These are phyloP conservation scores for Hecatera dysodea DNA, from an alignment of 2,888 invertebrate species.

Conservation along the genomic window DNA sequence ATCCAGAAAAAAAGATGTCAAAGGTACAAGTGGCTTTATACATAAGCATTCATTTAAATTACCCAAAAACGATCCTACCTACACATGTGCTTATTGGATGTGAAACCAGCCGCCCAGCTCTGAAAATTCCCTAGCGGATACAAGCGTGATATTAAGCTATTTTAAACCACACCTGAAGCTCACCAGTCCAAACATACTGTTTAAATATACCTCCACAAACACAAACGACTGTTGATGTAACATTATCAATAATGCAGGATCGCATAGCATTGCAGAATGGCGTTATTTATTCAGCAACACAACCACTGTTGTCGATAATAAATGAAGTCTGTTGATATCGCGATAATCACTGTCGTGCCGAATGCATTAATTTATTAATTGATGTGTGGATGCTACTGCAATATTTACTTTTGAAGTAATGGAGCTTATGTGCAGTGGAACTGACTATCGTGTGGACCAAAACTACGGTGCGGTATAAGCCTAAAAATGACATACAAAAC, in stretches of 20 bases:
- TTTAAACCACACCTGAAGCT: constrained; percentile 12
- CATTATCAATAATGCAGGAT: constrained; percentile 49
- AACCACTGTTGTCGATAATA: constrained; percentile 42
- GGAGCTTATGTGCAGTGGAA: no score
- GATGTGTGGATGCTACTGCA: constrained; percentile 1
- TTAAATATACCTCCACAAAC: constrained; percentile 23
- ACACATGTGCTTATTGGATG: no score
- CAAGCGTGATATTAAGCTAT: no score
- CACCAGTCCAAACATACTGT: constrained; percentile 6
- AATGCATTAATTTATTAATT: constrained; percentile 48
- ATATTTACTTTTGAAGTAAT: neutral
- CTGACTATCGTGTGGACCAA: no score
- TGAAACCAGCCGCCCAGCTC: no score
- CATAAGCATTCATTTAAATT: no score
- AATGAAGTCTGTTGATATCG: constrained; percentile 48
- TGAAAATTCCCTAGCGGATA: no score
- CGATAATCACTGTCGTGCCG: constrained; percentile 38
- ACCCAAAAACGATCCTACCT: no score
- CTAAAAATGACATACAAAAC: no score
- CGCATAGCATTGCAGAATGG: constrained; percentile 17
- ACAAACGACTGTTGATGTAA: constrained; percentile 42
- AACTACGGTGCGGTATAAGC: no score
- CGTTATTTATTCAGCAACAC: constrained; percentile 43
- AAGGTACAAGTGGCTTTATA: no score
- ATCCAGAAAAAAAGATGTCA: no score